A percentile compares a stretch with the other conserved stretches of the same genome.
Evolutionary conservation across 2,113 vertebrate genomes (phyloP).

Genomic region (Echinops telfairi): DNA sequence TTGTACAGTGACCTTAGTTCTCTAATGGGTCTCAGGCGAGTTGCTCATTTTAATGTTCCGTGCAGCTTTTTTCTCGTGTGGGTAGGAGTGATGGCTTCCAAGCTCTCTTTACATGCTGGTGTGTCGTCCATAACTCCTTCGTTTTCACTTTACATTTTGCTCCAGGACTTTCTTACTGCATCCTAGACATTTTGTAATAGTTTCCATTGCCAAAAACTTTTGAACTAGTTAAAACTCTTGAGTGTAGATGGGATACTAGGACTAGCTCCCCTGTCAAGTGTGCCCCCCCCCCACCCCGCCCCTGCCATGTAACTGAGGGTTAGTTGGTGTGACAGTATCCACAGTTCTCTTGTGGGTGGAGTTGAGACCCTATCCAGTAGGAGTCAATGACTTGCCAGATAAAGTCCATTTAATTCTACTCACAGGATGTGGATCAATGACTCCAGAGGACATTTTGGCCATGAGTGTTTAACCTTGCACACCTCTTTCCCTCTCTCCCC

Average conservation of each 20-base stretch:
- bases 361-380: background rate
- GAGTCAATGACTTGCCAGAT: background rate
- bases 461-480: fast-evolving
- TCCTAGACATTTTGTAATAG: background rate
- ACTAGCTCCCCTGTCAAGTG: background rate
- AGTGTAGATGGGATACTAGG: background rate
- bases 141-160: background rate
- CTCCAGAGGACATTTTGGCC: background rate
- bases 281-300: too few relatives aligned
- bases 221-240: background rate
- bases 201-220: background rate
- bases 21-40: background rate
- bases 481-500: background rate
- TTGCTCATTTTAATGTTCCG: background rate
- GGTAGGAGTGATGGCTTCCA: background rate
- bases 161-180: background rate
- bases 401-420: background rate
- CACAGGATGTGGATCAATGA: background rate
- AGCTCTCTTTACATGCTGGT: background rate
- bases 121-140: background rate
- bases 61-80: background rate
- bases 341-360: background rate
- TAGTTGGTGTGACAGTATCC: background rate
- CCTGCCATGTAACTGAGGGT: background rate
- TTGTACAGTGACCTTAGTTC: background rate